phyloP scores from a whole-genome alignment of 92 coral and sea anemone genomes.

The Pocillopora meandrina region DNA sequence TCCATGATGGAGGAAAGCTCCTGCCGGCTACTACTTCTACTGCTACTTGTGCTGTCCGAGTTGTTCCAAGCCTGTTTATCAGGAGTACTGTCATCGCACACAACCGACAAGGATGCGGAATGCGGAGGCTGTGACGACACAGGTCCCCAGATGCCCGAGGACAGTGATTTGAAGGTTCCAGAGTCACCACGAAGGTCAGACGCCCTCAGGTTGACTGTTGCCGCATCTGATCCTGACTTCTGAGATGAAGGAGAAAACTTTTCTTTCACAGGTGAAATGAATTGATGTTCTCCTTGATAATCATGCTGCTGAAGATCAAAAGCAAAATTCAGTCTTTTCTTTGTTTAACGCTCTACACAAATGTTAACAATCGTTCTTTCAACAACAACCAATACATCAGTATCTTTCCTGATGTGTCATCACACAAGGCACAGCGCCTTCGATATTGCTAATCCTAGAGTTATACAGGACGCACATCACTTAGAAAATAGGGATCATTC shows the following conservation, averaged over 20 bases:
- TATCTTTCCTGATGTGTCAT: too few relatives aligned
- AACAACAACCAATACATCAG: not conserved
- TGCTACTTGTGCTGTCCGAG: constrained; percentile 95
- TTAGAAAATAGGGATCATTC: too few relatives aligned
- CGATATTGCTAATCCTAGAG: too few relatives aligned
- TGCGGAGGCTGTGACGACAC: constrained; percentile 58
- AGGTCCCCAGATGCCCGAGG: constrained; percentile 95
- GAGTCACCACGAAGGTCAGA: constrained; percentile 64
- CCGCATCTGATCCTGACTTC: constrained; percentile 46
- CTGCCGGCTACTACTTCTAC: constrained; percentile 96
- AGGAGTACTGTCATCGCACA: constrained; percentile 79
- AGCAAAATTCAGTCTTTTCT: too few relatives aligned
- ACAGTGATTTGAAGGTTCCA: constrained; percentile 75
- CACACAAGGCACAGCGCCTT: too few relatives aligned
- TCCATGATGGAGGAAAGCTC: constrained; percentile 97
- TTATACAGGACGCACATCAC: too few relatives aligned
- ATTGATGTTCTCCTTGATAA: constrained; percentile 50
- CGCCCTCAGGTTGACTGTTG: constrained; percentile 34
- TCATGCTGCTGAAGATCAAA: constrained; percentile 43
- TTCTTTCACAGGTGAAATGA: constrained; percentile 32
- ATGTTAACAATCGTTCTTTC: too few relatives aligned
- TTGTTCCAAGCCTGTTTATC: constrained; percentile 97
- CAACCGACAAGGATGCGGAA: constrained; percentile 67
- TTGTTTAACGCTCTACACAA: too few relatives aligned
- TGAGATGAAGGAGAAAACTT: constrained; percentile 53